These are phyloP conservation scores for Leptobrachium ailaonicum DNA, from an alignment of 2,113 vertebrate species.

Conservation along the genomic window DNA sequence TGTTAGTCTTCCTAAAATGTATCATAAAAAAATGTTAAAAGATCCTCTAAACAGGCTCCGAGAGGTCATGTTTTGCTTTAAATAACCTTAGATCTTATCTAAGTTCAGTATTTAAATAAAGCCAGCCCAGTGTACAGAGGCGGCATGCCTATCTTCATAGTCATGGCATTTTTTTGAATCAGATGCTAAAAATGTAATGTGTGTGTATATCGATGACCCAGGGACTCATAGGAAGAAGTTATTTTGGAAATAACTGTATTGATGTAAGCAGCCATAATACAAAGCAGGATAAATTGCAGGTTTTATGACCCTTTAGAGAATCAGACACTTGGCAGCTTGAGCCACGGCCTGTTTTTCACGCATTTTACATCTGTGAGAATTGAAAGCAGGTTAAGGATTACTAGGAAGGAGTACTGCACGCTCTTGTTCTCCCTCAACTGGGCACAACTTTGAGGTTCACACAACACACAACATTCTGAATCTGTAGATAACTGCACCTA, in stretches of 20 bases:
- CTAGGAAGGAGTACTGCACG: conserved; percentile 18
- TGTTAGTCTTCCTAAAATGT: no score
- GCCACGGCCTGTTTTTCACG: conserved; percentile 1
- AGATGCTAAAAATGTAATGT: neutral
- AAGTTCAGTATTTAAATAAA: neutral
- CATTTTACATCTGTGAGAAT: conserved; percentile 24
- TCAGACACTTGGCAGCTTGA: conserved; percentile 14
- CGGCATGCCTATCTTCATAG: neutral
- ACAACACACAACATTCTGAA: neutral
- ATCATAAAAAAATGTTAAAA: no score
- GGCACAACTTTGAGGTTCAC: neutral
- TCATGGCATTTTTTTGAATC: neutral
- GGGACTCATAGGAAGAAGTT: neutral
- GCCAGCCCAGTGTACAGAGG: neutral
- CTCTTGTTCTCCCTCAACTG: neutral
- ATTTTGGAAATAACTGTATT: neutral
- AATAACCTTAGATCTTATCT: neutral
- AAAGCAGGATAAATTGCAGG: conserved; percentile 22
- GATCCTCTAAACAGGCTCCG: no score
- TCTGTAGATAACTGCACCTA: conserved; percentile 5
- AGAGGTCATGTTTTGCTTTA: neutral
- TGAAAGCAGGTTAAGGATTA: conserved; percentile 12
- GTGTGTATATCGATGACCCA: neutral
- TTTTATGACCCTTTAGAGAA: conserved; percentile 24
- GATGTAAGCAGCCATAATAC: conserved; percentile 5